Evolutionary conservation across 1,140 invertebrate genomes (phyloP).

Genomic region (Sitobion miscanthi): DNA sequence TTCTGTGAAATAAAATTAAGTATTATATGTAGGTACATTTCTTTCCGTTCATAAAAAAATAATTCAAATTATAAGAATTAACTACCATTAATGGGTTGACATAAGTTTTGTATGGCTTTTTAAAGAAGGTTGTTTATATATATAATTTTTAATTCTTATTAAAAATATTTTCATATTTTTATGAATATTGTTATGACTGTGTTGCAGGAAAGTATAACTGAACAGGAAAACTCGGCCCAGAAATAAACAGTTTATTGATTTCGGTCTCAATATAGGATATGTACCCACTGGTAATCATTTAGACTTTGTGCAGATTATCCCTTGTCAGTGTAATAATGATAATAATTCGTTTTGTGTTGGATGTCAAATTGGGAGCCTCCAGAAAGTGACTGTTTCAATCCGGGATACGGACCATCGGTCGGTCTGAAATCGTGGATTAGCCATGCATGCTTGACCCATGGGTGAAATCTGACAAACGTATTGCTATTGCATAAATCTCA

Average conservation of each 20-base stretch:
- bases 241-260: background rate
- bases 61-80: too few relatives aligned
- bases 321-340: constrained; percentile 6
- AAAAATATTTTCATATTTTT: background rate
- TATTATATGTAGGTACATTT: too few relatives aligned
- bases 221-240: background rate
- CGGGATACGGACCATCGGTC: background rate
- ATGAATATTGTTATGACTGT: background rate
- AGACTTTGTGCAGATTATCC: constrained; percentile 1
- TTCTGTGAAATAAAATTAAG: too few relatives aligned
- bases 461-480: background rate
- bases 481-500: background rate
- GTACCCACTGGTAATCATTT: background rate
- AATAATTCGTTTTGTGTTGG: background rate
- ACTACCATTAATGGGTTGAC: too few relatives aligned
- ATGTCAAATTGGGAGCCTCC: background rate
- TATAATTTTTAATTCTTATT: background rate
- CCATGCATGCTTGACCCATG: background rate
- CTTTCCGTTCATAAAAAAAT: too few relatives aligned
- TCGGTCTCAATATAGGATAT: background rate
- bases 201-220: background rate
- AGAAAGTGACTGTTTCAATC: background rate
- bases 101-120: too few relatives aligned
- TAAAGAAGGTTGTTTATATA: too few relatives aligned
- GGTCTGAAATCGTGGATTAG: background rate